phyloP scores from a whole-genome alignment of 2,888 invertebrate species.

The Caenorhabditis sp. region DNA sequence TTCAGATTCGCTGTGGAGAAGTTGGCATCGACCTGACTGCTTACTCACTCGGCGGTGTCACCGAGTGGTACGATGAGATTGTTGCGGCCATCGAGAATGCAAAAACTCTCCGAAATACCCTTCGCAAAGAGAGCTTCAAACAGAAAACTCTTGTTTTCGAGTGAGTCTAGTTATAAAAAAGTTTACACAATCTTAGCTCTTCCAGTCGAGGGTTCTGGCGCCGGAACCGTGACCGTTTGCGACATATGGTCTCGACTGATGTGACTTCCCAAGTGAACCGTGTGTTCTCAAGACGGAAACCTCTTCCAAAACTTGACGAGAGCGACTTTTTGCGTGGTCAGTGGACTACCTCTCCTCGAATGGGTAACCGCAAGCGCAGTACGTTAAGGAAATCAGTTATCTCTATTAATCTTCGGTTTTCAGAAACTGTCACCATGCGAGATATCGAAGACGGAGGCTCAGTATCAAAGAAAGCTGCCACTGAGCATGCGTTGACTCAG shows the following conservation, averaged over 20 bases:
- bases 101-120: conserved; percentile 55
- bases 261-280: conserved; percentile 15
- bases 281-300: conserved; percentile 31
- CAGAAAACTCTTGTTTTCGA: conserved; percentile 52
- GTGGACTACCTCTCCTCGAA: conserved; percentile 16
- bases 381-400: not conserved
- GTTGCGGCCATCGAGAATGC: conserved; percentile 50
- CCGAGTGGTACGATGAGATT: conserved; percentile 47
- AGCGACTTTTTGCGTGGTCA: conserved; percentile 40
- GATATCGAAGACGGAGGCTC: not conserved
- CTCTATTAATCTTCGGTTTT: not conserved
- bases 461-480: not conserved
- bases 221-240: conserved; percentile 26
- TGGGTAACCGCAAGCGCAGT: conserved; percentile 26
- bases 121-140: conserved; percentile 62
- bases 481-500: not conserved
- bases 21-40: conserved; percentile 43
- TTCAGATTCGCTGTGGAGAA: conserved; percentile 53
- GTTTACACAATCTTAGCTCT: not conserved
- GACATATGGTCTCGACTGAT: conserved; percentile 20
- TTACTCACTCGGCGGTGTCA: conserved; percentile 23
- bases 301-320: conserved; percentile 30
- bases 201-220: conserved; percentile 48
- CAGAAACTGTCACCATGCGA: not conserved
- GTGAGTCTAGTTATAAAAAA: not conserved